Evolutionary conservation across 2,113 vertebrate species (phyloP), one percentile per base, ranked within the genome.

Genomic region (Benitochromis conjunctus): DNA sequence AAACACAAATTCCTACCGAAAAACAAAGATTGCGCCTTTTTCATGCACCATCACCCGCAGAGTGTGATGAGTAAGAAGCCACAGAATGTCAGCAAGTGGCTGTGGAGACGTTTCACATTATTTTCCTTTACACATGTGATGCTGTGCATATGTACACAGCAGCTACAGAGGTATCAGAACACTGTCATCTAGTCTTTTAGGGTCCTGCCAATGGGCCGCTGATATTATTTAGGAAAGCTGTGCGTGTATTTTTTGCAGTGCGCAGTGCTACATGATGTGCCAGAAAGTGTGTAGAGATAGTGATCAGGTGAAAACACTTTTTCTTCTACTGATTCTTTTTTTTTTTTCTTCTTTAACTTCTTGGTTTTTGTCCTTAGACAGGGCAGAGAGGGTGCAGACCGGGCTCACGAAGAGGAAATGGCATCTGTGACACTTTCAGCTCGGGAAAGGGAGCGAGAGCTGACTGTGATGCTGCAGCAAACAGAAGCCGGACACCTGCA

Each of bases 391-490:
- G 96, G 81, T 83, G 95, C 96, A 89, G 96, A 97, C 87, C 96
- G 96, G n/a, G 96, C 96, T 93, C 89, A 96, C 64, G 95, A 94
- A 74, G 97, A 96, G 51, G 95, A 97, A 93, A 96, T 97, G 94
- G 96, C 96, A 80, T 96, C 97, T 85, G 95, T 84, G 95, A 96
- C 95, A 95, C 95, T 96, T 91, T 96, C 97, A 94, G 97, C 97
- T 80, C 97, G 95, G 95, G 97, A 96, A 91, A 96, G 96, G 88
- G 97, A 98, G 96, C 94, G 94, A 92, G 97, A 97, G 96, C 96
- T 98, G 96, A 95, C 96, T 94, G 96, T 93, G 95, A 97, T 97
- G 96, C 97, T 99, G 94, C 95, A 97, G 97, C 97, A 97, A 97
- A 97, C 96, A 91, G 98, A 99, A 91, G 93, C 97, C 91, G 96